Base-by-base conservation (phyloP, 2,888 invertebrate genomes). In the Imbricaverruca yamaguchii region DNA sequence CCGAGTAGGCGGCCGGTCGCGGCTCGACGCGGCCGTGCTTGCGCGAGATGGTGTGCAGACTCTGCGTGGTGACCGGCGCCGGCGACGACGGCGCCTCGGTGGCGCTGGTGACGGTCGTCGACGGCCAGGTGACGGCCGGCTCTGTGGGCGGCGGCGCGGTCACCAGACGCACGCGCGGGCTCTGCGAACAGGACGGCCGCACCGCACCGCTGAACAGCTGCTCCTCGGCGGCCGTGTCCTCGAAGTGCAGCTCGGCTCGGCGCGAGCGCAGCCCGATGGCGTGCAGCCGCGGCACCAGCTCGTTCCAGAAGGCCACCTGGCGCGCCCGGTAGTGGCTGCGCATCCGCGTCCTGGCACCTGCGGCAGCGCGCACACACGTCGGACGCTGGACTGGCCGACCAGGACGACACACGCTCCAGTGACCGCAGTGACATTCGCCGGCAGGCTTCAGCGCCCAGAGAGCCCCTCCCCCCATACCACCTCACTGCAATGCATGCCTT, bases 301-400 rank as follows among this genome's bases (percentile, higher is more conserved):
- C 96, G 82, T 97, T 88, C 98, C 98, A 98, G 87, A 97, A 95
- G 1, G 97, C 96, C 81, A 97, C 90, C 84, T 97, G 96, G 88
- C 97, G 96, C 3, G 97, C 96, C 84, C 97, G 91, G 88, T 97
- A 97, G 89, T 97, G 97, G 85, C 95, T 95, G 87, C 95, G 95
- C 84, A 96, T 88, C 87, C 94, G 94, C 0, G 96, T 93, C 87
- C 97, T 95, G 80, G 93, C 93, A 86, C 96, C 97, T 97, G 90
- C 1, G 88, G 88, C 84, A 85, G 57, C 39, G 39, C 39, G 39
- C 2, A 39, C 39, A 39, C 39, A 39, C 39, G 39, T 39, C 39
- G 39, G 39, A 39, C 39, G 39, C 4, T 39, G 39, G 39, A 39
- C 4, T 39, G 1, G 1, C 39, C 39, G 1, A 39, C 2, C 39